These are phyloP conservation scores for Diadumene lineata DNA, from an alignment of 92 coral and sea anemone species.

Conservation along the genomic window DNA sequence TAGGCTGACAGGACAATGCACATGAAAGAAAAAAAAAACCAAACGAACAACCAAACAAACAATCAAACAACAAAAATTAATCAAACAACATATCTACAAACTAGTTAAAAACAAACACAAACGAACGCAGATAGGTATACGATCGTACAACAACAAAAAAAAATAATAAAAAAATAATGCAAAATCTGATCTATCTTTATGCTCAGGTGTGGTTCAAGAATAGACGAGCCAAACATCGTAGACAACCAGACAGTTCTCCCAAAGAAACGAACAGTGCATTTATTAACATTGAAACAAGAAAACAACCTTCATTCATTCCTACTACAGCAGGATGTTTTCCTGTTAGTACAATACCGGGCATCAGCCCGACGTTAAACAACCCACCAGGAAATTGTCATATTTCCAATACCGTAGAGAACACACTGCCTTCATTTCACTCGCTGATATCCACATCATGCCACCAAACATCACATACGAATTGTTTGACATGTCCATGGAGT, in stretches of 20 bases:
- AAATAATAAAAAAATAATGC: no score
- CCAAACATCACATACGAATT: constrained; percentile 3
- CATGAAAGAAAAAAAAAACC: no score
- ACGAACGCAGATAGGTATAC: no score
- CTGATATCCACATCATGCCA: constrained; percentile 30
- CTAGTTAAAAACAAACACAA: no score
- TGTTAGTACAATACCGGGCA: background rate
- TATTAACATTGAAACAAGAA: constrained; percentile 18
- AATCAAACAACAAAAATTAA: no score
- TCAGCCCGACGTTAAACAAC: background rate
- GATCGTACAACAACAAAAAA: no score
- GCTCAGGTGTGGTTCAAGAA: constrained; percentile 99
- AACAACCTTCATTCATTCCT: background rate
- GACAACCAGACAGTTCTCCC: constrained; percentile 36
- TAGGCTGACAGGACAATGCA: no score
- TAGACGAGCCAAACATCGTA: constrained; percentile 90
- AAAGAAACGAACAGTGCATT: constrained; percentile 34
- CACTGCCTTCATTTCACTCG: constrained; percentile 34
- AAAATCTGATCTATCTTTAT: no score
- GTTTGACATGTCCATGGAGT: constrained; percentile 21
- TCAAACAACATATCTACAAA: no score
- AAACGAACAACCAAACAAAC: no score
- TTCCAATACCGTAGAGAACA: constrained; percentile 1
- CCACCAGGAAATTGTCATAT: constrained; percentile 11
- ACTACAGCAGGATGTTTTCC: background rate